Evolutionary conservation across 2,797 vertebrate species (phyloP), one percentile per base, ranked within the genome.

Genomic region (Nyctalus aviator): DNA sequence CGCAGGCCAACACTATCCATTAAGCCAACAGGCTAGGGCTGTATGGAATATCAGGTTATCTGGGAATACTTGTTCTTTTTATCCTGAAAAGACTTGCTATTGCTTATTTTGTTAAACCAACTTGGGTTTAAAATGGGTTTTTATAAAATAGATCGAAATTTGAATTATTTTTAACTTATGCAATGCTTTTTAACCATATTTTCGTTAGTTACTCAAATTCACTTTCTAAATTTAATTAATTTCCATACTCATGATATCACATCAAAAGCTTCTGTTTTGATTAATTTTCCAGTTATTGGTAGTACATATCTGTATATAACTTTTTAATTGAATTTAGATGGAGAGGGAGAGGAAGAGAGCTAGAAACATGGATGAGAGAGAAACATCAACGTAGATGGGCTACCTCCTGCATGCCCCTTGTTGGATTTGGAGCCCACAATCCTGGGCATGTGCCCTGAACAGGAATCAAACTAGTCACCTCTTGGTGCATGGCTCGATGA

Each of bases 111-210:
- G 15, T 89, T 89, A 12, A 95, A 72, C 23, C 21, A 88, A 41
- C 37, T 84, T 57, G 11, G 64, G 86, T 86, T 90, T 77, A 83
- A 91, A 71, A 35, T 76, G 3, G 7, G 50, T 4, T 25, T 90
- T 72, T 72, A 87, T 3, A 55, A 84, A 91, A 87, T 50, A 72
- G 30, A 59, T 93, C 10, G 62, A 87, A 92, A 87, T 93, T 88
- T 84, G 25, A 88, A 88, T 94, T 73, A 59, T 88, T 81, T 90
- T 88, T 84, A 82, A 71, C 6, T 76, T 90, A 25, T 95, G 3
- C 37, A 91, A 0, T 93, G 21, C 37, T 88, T 85, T 92, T 87
- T 27, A 83, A 17, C n/a, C 32, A 27, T 69, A n/a, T 79, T 88
- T 69, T 48, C 17, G 62, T 62, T 79, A 64, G 64, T 88, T 75